phyloP scores from a whole-genome alignment of 2,888 invertebrate genomes.

The Copidosoma aretas region DNA sequence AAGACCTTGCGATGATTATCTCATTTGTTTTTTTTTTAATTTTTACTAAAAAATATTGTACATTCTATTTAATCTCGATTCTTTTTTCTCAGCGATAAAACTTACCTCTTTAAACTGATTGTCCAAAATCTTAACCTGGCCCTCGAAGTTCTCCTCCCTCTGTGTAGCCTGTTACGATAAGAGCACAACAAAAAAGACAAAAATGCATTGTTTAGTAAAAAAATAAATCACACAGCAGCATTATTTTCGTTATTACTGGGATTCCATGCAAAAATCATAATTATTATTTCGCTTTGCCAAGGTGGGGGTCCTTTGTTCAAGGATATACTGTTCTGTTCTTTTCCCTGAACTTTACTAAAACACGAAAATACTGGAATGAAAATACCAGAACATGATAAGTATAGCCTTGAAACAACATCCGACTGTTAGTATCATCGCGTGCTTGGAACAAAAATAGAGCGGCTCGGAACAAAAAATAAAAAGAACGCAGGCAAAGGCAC shows the following conservation, averaged over 20 bases:
- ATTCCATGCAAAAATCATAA: slow-evolving; percentile 12
- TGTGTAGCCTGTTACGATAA: slow-evolving; percentile 74
- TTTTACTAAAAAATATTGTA: no score
- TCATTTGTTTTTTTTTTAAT: not conserved
- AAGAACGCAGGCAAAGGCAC: slow-evolving; percentile 52
- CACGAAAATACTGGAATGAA: not conserved
- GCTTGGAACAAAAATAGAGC: slow-evolving; percentile 21
- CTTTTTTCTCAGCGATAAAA: not conserved
- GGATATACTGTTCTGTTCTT: no score
- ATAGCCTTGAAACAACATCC: not conserved
- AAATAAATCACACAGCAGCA: slow-evolving; percentile 29
- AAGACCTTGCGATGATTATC: not conserved
- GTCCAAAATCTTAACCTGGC: slow-evolving; percentile 88
- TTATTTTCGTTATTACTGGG: not conserved
- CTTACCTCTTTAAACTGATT: slow-evolving; percentile 93
- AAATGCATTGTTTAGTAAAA: slow-evolving; percentile 45
- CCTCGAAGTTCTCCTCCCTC: slow-evolving; percentile 92
- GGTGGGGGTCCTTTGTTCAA: no score
- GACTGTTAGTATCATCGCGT: slow-evolving; percentile 18
- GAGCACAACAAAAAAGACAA: slow-evolving; percentile 55
- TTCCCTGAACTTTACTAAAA: not conserved
- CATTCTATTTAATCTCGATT: no score
- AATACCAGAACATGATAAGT: not conserved
- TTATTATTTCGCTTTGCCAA: slow-evolving; percentile 3
- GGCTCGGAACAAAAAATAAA: slow-evolving; percentile 56